Base-by-base conservation (phyloP, 2,888 invertebrate species). In the Pristionchus exspectatus region DNA sequence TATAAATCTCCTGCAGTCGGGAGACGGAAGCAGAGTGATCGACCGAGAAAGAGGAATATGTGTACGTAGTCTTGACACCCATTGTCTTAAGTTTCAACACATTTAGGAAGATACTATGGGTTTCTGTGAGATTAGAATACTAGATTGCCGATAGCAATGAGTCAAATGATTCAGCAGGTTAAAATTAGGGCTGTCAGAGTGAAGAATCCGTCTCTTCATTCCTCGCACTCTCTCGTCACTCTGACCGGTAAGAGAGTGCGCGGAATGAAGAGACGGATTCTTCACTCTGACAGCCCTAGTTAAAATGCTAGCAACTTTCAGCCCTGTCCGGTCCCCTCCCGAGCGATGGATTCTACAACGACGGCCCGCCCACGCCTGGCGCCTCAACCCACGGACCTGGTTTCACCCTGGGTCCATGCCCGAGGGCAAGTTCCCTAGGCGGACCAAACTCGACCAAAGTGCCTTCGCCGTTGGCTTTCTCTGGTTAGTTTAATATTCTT, bases 11-110 rank as follows among this genome's bases (percentile, higher is more conserved):
- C 81, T 14, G 30, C 81, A 27, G n/a, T 56, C 9, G 56, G 38
- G 1, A 44, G 30, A 2, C 27, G 59, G 7, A 85, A 59, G 59
- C 56, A 38, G 14, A 30, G 59, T 7, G 84, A 59, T n/a, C 10
- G 59, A 24, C 33, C 56, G 14, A 85, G 50, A 24, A 56, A 59
- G 84, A 59, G 59, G 59, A 85, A 59, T 59, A 56, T 56, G 84
- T 59, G 59, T 59, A 33, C 1, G 56, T 14, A 0, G 56, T 14
- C 21, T 38, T 5, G 21, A 16, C 16, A 10, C 12, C 30, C 9
- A 18, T 50, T 12, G 9, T 50, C 44, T 44, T 9, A 30, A 69
- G 18, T 27, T 69, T 24, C 66, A 2, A 16, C 1, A 69, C 24
- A 16, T 30, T 38, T 5, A 72, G 12, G 33, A 2, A 72, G 72